Evolutionary conservation across 2,888 invertebrate species (phyloP), one percentile per base, ranked within the genome.

Genomic region (Ormyrus labotus): DNA sequence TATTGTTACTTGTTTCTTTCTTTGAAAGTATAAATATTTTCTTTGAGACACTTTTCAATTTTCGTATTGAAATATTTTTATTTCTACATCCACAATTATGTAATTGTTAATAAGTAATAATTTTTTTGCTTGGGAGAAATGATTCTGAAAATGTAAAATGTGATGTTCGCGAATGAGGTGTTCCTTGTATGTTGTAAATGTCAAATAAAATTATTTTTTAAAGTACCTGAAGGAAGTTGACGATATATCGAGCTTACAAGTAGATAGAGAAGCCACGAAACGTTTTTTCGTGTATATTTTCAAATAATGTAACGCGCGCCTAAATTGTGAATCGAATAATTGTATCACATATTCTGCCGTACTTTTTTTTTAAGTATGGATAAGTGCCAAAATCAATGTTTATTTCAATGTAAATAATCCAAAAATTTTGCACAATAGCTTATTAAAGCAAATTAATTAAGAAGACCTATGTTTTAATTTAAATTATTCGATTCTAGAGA

Each of bases 221-320:
- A 65, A 70, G 82, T 82, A 82, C 82, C 79, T 82, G 79, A 79
- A 73, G 48, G 65, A 63, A 79, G 55, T n/a, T 65, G 60, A 64
- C 48, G 60, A 74, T 77, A 77, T 80, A 80, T 60, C 77, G 82
- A 82, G 82, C 82, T 82, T 82, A 83, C 57, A 78, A 53, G 75
- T 78, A 73, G 71, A 77, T 82, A 80, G 48, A 67, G 55, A 75
- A 64, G 19, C 63, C 69, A 76, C 73, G 58, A 71, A 60, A 60
- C 34, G 58, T 58, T 63, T 7, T 73, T 73, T 79, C 72, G 76
- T 76, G 77, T 72, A 72, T 79, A 77, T 76, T 81, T 77, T 77
- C 58, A 78, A 78, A 75, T 65, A 51, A 71, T 72, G 45, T 77
- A 73, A 73, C 55, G 13, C 19, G 68, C 51, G 78, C 78, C 77